These are phyloP conservation scores for Leucoma salicis DNA, from an alignment of 2,888 invertebrate genomes.

Conservation along the genomic window DNA sequence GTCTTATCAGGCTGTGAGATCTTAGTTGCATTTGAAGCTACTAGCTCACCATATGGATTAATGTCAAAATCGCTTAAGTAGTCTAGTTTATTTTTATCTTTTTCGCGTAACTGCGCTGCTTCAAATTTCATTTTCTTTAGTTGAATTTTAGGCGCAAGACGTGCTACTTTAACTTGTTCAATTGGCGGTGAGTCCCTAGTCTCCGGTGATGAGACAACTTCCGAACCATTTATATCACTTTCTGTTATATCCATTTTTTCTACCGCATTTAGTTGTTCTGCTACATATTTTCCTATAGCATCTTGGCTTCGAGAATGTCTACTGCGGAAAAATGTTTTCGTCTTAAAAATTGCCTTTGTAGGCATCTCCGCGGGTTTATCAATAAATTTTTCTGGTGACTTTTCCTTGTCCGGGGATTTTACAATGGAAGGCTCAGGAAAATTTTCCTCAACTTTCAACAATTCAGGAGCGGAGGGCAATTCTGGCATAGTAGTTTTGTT, in stretches of 20 bases:
- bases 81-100: conserved; percentile 40
- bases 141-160: conserved; percentile 79
- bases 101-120: conserved; percentile 62
- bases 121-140: conserved; percentile 78
- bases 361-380: conserved; percentile 50
- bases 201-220: conserved; percentile 61
- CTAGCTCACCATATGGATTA: conserved; percentile 25
- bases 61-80: conserved; percentile 29
- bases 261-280: conserved; percentile 73
- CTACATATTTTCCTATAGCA: conserved; percentile 78
- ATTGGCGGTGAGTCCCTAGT: conserved; percentile 66
- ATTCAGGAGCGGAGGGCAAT: conserved; percentile 77
- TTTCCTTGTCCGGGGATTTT: conserved; percentile 73
- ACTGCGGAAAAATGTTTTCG: conserved; percentile 80
- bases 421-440: conserved; percentile 78
- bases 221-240: conserved; percentile 66
- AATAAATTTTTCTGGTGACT: conserved; percentile 34
- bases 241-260: conserved; percentile 70
- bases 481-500: conserved; percentile 83
- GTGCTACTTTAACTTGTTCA: conserved; percentile 80
- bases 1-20: conserved; percentile 7
- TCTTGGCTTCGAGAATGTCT: conserved; percentile 79
- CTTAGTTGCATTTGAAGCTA: conserved; percentile 19
- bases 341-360: conserved; percentile 77
- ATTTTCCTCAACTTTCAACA: conserved; percentile 80